These are phyloP conservation scores for Ara ararauna DNA, from an alignment of 2,797 vertebrate genomes.

Conservation along the genomic window DNA sequence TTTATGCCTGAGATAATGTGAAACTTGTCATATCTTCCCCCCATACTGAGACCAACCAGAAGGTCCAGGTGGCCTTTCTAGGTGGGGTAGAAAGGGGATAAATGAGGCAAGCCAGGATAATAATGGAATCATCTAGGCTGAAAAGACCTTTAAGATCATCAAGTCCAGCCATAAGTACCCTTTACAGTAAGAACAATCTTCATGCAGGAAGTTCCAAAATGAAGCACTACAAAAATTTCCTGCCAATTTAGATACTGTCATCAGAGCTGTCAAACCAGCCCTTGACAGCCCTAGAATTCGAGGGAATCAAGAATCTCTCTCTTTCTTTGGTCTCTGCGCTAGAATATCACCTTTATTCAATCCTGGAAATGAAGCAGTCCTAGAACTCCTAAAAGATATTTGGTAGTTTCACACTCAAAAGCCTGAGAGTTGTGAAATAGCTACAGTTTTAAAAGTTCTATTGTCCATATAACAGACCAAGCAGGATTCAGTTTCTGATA, in stretches of 20 bases:
- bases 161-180: not conserved
- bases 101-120: not conserved
- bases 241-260: not conserved
- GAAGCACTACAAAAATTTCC: not conserved
- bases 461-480: not conserved
- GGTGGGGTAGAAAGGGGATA: not conserved
- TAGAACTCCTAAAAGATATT: not conserved
- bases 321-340: not conserved
- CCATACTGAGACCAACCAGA: not conserved
- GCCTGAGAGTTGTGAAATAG: not conserved
- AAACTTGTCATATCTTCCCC: rapidly evolving
- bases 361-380: not conserved
- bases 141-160: too few species aligned
- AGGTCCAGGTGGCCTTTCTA: not conserved
- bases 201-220: not conserved
- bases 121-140: not conserved
- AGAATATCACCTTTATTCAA: not conserved
- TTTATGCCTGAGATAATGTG: not conserved
- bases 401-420: not conserved
- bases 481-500: not conserved
- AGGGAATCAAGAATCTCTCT: not conserved
- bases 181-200: not conserved
- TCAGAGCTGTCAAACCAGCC: not conserved
- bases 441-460: not conserved
- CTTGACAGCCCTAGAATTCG: not conserved